Percentiles rank a stretch among this genome's conserved stretches.
phyloP scores from a whole-genome alignment of 2,888 invertebrate genomes.

The Holacanthella duospinosa region DNA sequence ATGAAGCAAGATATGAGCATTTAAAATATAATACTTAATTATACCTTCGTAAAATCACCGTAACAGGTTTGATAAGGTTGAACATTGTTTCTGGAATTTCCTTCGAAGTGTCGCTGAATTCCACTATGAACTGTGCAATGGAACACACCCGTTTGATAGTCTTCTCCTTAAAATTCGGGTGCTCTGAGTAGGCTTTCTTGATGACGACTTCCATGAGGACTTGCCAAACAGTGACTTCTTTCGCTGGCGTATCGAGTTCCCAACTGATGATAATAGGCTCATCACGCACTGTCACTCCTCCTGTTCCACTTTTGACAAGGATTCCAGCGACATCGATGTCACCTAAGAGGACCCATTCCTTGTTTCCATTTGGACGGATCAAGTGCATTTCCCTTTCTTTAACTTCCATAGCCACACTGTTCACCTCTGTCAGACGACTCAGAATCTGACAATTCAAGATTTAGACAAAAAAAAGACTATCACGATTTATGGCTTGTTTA shows the following conservation, averaged over 20 bases:
- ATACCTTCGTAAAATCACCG: conserved; percentile 26
- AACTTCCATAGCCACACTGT: conserved; percentile 15
- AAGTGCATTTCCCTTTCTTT: conserved; percentile 14
- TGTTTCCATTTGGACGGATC: conserved; percentile 16
- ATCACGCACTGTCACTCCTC: conserved; percentile 15
- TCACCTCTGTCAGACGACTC: conserved; percentile 12
- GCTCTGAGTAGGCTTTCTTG: conserved; percentile 8
- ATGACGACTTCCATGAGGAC: conserved; percentile 17
- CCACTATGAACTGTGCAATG: conserved; percentile 24
- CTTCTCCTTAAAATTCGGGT: conserved; percentile 14
- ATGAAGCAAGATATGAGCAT: background rate
- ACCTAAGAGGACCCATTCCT: conserved; percentile 19
- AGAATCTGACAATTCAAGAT: conserved; percentile 2
- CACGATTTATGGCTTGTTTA: background rate
- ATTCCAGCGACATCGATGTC: conserved; percentile 17
- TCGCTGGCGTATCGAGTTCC: conserved; percentile 15
- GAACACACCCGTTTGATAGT: conserved; percentile 14
- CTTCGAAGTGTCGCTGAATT: conserved; percentile 18
- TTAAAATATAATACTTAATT: conserved; percentile 7
- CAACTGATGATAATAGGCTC: conserved; percentile 20
- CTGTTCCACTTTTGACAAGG: conserved; percentile 16
- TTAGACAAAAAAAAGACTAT: too few relatives aligned
- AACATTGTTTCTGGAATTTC: conserved; percentile 17
- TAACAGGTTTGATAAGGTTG: conserved; percentile 20
- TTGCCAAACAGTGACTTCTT: conserved; percentile 20